Conservation (phyloP, 2,888 invertebrate species). For the Acanthacorydalis orientalis region DNA sequence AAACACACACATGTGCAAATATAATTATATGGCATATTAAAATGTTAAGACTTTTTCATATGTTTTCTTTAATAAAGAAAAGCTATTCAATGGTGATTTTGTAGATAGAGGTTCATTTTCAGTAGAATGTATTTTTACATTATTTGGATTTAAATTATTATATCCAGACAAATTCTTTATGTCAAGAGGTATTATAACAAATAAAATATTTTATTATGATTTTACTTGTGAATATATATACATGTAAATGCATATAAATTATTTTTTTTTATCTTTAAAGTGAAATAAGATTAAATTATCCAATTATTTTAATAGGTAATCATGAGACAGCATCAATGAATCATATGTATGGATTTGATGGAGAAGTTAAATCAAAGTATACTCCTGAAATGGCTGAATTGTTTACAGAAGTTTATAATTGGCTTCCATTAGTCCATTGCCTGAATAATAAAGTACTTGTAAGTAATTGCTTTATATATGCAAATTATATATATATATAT, state of each 20-base stretch:
- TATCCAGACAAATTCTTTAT: slow-evolving; percentile 94
- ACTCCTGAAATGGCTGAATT: slow-evolving; percentile 88
- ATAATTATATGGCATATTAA: too few relatives aligned
- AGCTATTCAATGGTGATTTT: slow-evolving; percentile 97
- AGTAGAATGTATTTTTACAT: slow-evolving; percentile 94
- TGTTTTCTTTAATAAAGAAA: slow-evolving; percentile 13
- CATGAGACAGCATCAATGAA: slow-evolving; percentile 98
- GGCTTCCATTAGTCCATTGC: slow-evolving; percentile 90
- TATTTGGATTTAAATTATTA: slow-evolving; percentile 91
- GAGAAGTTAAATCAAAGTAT: slow-evolving; percentile 94
- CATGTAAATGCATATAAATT: too few relatives aligned
- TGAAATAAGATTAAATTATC: too few relatives aligned
- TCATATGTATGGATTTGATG: slow-evolving; percentile 98
- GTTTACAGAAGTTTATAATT: slow-evolving; percentile 98
- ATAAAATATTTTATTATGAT: slow-evolving; percentile 2
- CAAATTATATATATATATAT: slow-evolving; percentile 2
- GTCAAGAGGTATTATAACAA: slow-evolving; percentile 66
- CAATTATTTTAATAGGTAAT: slow-evolving; percentile 51
- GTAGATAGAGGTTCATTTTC: slow-evolving; percentile 99
- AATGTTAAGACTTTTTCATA: too few relatives aligned
- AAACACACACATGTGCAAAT: too few relatives aligned
- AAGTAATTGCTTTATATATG: slow-evolving; percentile 19
- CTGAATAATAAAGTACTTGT: slow-evolving; percentile 71
- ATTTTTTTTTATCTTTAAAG: too few relatives aligned
- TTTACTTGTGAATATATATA: too few relatives aligned